Percentiles rank a stretch among this genome's conserved stretches.
These are phyloP conservation scores for Caenorhabditis plicata DNA, from an alignment of 2,888 invertebrate species.

Conservation along the genomic window DNA sequence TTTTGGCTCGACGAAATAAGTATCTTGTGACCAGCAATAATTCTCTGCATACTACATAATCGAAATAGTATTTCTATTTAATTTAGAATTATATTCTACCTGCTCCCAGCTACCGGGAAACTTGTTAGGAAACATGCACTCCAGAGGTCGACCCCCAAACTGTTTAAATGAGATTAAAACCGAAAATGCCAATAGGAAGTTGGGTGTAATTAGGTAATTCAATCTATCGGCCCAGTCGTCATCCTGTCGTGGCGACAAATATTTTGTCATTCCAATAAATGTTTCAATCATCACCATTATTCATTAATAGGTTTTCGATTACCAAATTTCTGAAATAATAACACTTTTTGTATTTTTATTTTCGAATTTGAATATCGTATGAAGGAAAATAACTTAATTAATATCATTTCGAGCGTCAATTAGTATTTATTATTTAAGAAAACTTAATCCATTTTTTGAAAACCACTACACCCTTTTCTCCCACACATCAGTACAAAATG, in stretches of 20 bases:
- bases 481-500: too few relatives aligned
- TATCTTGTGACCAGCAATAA: slow-evolving; percentile 63
- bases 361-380: not conserved
- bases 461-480: too few relatives aligned
- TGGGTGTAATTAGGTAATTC: slow-evolving; percentile 62
- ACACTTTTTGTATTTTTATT: not conserved
- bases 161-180: slow-evolving; percentile 60
- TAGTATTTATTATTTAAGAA: not conserved
- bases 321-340: slow-evolving; percentile 2
- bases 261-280: slow-evolving; percentile 59
- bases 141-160: slow-evolving; percentile 56
- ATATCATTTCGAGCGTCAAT: not conserved
- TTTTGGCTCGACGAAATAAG: slow-evolving; percentile 59
- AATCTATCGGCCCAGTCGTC: slow-evolving; percentile 61
- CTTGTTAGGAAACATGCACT: slow-evolving; percentile 65
- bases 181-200: slow-evolving; percentile 60
- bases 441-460: not conserved
- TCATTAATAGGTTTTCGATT: not conserved
- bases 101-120: slow-evolving; percentile 64
- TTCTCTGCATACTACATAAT: slow-evolving; percentile 62
- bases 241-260: slow-evolving; percentile 55
- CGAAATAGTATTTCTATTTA: not conserved
- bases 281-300: slow-evolving; percentile 61
- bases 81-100: slow-evolving; percentile 24
- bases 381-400: not conserved